Base-by-base conservation (phyloP, 2,888 invertebrate species). In the Lasioglossum marginatum region DNA sequence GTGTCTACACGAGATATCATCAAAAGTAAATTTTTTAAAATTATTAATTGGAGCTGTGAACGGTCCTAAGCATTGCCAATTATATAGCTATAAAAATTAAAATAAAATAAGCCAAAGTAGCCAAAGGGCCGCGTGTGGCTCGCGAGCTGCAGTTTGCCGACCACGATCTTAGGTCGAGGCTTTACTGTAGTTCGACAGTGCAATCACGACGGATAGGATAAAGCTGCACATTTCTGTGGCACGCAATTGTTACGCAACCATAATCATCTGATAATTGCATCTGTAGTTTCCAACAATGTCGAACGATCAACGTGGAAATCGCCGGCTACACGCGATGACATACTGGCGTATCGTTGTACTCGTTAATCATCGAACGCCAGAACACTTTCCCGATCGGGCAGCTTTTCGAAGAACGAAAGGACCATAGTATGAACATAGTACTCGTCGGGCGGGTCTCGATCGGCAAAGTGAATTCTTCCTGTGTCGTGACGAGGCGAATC, bases 391-490 rank as follows among this genome's bases (percentile, higher is more conserved):
- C 82, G 60, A 52, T 48, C 71, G 63, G 34, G 45, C n/a, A 43
- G 37, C 34, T 75, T 52, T 71, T 63, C 77, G 72, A 77, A 16
- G 40, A n/a, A 16, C 19, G 66, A 34, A 72, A 48, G 40, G 52
- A n/a, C 31, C 43, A 16, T 4, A 5, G 68, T 23, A 57, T 5
- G 57, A 23, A 45, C 43, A 14, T 12, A 43, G 43, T 43, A 43
- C 40, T 40, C 12, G 48, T 40, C 68, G 6, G 43, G 63, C 72
- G 77, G 31, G 72, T 23, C 57, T 27, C 63, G 71, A 66, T 60
- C 31, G 10, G 78, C 68, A 78, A 81, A 80, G 48, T 81, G 79
- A 82, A 79, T 81, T 80, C 87, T 79, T 87, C 82, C 80, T 82
- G 80, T 78, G 80, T 76, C 82, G 83, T 79, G 83, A 74, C 73